Conservation (phyloP, 2,113 vertebrate species). For the Oenanthe melanoleuca region DNA sequence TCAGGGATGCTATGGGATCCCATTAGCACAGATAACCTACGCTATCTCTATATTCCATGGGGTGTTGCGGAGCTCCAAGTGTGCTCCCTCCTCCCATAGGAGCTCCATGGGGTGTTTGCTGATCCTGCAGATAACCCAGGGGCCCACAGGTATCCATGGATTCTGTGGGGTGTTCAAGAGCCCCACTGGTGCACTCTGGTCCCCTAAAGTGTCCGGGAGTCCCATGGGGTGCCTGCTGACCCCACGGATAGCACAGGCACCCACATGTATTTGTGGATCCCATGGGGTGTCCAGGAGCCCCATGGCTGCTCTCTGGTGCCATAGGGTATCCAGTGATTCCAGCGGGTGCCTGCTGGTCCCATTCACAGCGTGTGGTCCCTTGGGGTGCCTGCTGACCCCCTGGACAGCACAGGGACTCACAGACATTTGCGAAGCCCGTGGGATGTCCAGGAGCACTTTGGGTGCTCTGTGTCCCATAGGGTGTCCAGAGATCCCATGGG, state of each 20-base stretch:
- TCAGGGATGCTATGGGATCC: background rate
- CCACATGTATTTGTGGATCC: background rate
- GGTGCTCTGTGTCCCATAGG: background rate
- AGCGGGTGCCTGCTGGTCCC: background rate
- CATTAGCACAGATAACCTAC: too few relatives aligned
- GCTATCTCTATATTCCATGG: fast-evolving
- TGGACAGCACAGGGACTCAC: fast-evolving
- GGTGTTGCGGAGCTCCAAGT: background rate
- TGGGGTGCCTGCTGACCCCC: background rate
- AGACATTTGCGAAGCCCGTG: fast-evolving
- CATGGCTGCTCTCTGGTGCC: background rate
- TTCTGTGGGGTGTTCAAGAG: background rate
- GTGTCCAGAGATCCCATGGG: background rate
- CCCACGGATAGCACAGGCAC: too few relatives aligned
- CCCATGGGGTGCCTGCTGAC: background rate
- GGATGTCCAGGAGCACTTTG: background rate
- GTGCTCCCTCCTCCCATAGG: fast-evolving
- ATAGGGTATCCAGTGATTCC: background rate
- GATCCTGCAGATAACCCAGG: background rate
- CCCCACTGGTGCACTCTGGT: background rate
- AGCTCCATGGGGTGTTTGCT: background rate
- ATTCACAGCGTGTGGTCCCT: fast-evolving
- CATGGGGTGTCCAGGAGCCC: background rate
- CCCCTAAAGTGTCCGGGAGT: background rate
- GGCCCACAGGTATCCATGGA: background rate